Evolutionary conservation across 1,140 invertebrate genomes (phyloP).

Genomic region (Varroa destructor): DNA sequence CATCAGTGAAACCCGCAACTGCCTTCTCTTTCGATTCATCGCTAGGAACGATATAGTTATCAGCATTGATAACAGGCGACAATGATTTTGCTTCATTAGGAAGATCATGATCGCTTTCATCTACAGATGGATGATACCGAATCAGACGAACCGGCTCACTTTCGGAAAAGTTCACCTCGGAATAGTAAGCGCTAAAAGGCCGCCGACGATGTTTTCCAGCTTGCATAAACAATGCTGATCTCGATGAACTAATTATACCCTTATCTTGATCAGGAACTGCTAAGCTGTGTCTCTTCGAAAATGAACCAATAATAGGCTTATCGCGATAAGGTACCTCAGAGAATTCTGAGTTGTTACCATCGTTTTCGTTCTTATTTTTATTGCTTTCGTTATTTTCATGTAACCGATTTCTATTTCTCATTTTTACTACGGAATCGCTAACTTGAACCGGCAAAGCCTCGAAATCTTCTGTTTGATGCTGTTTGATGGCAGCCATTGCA

Average conservation of each 20-base stretch:
- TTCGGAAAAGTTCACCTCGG: no score
- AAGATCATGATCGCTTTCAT: background rate
- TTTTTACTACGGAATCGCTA: background rate
- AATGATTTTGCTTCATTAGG: no score
- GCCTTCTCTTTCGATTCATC: no score
- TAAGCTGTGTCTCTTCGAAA: constrained; percentile 16
- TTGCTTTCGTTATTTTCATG: no score
- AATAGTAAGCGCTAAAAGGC: background rate
- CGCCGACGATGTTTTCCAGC: background rate
- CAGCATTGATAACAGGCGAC: no score
- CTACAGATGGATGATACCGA: background rate
- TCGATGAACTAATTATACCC: background rate
- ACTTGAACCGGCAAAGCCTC: background rate
- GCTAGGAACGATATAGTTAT: no score
- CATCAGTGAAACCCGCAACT: no score
- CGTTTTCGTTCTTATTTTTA: no score
- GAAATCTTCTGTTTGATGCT: no score
- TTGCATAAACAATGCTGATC: constrained; percentile 29
- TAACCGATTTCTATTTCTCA: background rate
- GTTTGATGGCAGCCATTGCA: no score
- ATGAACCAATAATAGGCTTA: background rate
- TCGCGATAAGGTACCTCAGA: background rate
- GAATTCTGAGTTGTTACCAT: background rate
- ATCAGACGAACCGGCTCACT: no score
- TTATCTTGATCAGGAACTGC: constrained; percentile 1